Conservation (phyloP, 1,140 invertebrate genomes). For the Diplogasteroides magnus region DNA sequence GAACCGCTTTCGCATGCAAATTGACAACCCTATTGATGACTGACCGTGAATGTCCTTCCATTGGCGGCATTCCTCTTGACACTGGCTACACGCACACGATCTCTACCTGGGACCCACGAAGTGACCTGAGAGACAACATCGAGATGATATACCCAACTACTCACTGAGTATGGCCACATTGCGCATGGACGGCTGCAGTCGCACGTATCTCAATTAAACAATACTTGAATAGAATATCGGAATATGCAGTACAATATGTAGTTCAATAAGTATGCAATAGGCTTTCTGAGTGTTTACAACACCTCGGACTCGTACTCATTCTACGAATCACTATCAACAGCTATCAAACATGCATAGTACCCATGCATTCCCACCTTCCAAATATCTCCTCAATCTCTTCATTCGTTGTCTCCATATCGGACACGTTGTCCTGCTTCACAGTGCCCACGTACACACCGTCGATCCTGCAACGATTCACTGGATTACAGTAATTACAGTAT, state of each 20-base stretch:
- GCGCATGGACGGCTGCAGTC: constrained; percentile 63
- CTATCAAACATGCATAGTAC: no score
- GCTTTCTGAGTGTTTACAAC: no score
- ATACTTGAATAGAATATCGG: no score
- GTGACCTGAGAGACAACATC: constrained; percentile 58
- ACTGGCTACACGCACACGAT: constrained; percentile 65
- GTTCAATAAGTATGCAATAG: no score
- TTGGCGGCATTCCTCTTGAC: constrained; percentile 54
- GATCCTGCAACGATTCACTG: constrained; percentile 40
- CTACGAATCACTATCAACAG: no score
- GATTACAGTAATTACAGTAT: no score
- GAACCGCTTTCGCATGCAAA: no score
- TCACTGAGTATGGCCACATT: neutral
- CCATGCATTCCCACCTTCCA: no score
- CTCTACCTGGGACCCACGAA: constrained; percentile 71
- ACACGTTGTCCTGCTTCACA: constrained; percentile 68
- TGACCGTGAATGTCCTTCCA: constrained; percentile 13
- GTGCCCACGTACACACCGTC: constrained; percentile 70
- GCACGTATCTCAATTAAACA: constrained; percentile 65
- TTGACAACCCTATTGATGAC: neutral
- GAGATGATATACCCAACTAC: neutral
- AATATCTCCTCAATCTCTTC: constrained; percentile 65
- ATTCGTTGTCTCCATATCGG: constrained; percentile 59
- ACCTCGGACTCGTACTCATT: no score
- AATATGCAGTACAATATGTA: no score